Conservation (phyloP, 1,140 invertebrate species). For the Agrypnia vestita region DNA sequence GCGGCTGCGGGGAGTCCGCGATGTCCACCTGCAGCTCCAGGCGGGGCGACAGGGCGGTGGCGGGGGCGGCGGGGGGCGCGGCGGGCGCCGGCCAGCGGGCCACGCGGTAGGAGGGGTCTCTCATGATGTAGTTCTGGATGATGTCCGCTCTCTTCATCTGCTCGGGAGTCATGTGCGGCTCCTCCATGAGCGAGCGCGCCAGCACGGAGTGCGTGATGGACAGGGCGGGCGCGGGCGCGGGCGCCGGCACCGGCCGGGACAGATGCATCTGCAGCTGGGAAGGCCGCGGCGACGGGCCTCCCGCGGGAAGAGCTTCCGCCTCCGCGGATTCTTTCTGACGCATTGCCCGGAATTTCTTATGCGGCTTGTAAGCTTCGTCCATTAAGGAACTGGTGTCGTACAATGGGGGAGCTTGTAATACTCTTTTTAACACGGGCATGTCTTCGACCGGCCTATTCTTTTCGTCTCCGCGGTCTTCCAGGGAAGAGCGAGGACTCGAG, state of each 20-base stretch:
- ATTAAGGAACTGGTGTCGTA: conserved; percentile 91
- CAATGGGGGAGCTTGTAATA: conserved; percentile 91
- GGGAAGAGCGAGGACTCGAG: conserved; percentile 88
- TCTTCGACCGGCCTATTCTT: conserved; percentile 83
- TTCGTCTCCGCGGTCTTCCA: conserved; percentile 84
- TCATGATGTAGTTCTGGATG: conserved; percentile 92
- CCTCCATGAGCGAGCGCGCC: conserved; percentile 90
- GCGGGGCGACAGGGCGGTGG: conserved; percentile 67
- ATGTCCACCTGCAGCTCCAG: conserved; percentile 88
- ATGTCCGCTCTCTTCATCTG: conserved; percentile 91
- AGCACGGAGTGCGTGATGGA: conserved; percentile 90
- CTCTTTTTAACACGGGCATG: conserved; percentile 94
- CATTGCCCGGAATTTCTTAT: conserved; percentile 93
- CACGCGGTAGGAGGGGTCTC: conserved; percentile 58
- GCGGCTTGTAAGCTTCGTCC: conserved; percentile 95
- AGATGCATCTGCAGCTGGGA: conserved; percentile 72
- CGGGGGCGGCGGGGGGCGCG: conserved; percentile 66
- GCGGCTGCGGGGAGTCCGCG: conserved; percentile 85
- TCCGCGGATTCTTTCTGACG: conserved; percentile 85
- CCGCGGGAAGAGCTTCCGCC: conserved; percentile 76
- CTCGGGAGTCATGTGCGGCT: conserved; percentile 89
- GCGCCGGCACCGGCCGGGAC: conserved; percentile 66
- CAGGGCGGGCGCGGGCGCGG: conserved; percentile 73
- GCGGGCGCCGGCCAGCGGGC: conserved; percentile 62
- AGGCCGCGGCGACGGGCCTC: conserved; percentile 43